Evolutionary conservation across 2,888 invertebrate genomes (phyloP), one percentile per base, ranked within the genome.

Genomic region (Scaeva pyrastri): DNA sequence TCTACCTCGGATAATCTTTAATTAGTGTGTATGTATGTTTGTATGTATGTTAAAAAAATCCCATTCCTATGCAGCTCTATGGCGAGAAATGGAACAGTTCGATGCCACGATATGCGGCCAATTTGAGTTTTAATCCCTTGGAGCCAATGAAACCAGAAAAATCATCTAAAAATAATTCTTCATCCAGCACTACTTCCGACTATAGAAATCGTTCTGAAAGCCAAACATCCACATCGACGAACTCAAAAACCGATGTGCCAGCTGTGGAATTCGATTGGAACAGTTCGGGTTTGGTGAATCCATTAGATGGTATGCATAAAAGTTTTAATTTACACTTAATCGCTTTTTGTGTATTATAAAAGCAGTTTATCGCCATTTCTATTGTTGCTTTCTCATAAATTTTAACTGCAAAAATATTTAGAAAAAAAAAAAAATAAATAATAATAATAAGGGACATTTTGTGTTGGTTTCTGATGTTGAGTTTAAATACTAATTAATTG

Each of bases 81-180:
- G 97, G 96, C 64, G 95, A 96, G 71, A 95, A 96, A 91, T 97
- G 97, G 96, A 96, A 96, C 91, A 94, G 94, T 90, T 94, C 95
- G 75, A 95, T 97, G 94, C 98, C 98, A 60, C 95, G 95, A 92
- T 98, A 96, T 93, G 97, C 97, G 50, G 96, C 96, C n/a, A 97
- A 97, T 91, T 94, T 98, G 86, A 96, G 96, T 88, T 94, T 95
- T 88, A 95, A 95, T 88, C 97, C 97, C 2, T 93, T 97, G 26
- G 96, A 97, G 91, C 97, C 97, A 5, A 94, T 96, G 79, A 96
- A 96, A 92, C 93, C 95, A 8, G 92, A 92, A 87, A 91, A 72
- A 85, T 23, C 90, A 23, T 21, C 62, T 50, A 52, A 58, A 6
- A 71, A 64, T 43, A 76, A 36, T 10, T 45, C 88, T 60, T 74